phyloP scores from a whole-genome alignment of 2,888 invertebrate genomes.

The Anodontia alba region DNA sequence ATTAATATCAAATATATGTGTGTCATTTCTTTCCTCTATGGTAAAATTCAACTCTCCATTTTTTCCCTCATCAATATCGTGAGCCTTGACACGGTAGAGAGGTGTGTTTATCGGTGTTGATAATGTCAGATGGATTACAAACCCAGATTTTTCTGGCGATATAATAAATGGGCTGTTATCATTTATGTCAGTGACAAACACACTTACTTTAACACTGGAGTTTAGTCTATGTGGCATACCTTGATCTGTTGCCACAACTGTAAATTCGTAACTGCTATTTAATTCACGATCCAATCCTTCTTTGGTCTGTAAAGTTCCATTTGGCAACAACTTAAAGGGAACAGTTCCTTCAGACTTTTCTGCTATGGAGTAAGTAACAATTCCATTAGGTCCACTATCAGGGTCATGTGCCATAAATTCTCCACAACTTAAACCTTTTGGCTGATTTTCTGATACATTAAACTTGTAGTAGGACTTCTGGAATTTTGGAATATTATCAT shows the following conservation, averaged over 20 bases:
- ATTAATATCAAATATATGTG: slow-evolving; percentile 63
- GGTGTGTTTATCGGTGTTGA: slow-evolving; percentile 61
- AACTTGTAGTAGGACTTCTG: slow-evolving; percentile 64
- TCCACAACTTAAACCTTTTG: slow-evolving; percentile 61
- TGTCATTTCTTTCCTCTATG: slow-evolving; percentile 65
- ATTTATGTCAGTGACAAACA: slow-evolving; percentile 65
- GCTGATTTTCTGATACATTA: slow-evolving; percentile 69
- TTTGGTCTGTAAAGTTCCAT: slow-evolving; percentile 70
- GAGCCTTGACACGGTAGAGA: slow-evolving; percentile 59
- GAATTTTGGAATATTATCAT: slow-evolving; percentile 77
- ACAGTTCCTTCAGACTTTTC: slow-evolving; percentile 44
- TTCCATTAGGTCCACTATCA: slow-evolving; percentile 72
- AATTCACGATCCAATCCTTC: slow-evolving; percentile 73
- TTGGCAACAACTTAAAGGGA: slow-evolving; percentile 70
- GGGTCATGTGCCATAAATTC: slow-evolving; percentile 69
- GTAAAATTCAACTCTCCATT: slow-evolving; percentile 66
- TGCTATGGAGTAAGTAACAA: slow-evolving; percentile 64
- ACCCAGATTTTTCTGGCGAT: slow-evolving; percentile 62
- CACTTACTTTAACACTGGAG: slow-evolving; percentile 61
- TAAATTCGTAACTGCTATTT: slow-evolving; percentile 68
- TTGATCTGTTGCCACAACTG: slow-evolving; percentile 75
- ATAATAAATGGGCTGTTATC: slow-evolving; percentile 73
- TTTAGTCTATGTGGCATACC: slow-evolving; percentile 68
- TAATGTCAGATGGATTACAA: slow-evolving; percentile 44
- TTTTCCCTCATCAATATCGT: slow-evolving; percentile 68